These are phyloP conservation scores for Columba livia DNA, from an alignment of 2,113 vertebrate species.

Conservation along the genomic window DNA sequence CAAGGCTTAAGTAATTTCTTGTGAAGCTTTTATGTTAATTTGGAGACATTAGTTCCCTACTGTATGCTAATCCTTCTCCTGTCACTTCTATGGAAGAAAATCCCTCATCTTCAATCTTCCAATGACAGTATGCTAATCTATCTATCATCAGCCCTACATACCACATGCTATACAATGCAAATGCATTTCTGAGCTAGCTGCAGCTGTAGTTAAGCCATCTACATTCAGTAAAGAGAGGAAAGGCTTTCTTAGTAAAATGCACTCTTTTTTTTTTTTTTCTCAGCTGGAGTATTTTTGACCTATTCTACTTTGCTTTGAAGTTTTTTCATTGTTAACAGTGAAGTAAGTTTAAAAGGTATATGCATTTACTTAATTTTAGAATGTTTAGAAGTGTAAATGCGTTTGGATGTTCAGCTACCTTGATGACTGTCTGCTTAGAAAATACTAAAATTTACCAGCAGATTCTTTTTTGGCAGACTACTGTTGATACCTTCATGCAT, in stretches of 20 bases:
- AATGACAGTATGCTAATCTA: neutral
- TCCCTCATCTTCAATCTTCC: neutral
- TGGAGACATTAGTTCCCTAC: neutral
- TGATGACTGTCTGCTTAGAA: neutral
- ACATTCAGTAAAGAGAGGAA: neutral
- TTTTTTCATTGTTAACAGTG: neutral
- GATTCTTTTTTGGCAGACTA: neutral
- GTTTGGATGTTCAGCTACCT: neutral
- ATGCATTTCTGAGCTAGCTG: neutral
- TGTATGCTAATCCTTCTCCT: neutral
- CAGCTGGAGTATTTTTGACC: neutral
- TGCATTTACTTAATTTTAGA: neutral
- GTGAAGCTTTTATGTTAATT: neutral
- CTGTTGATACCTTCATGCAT: neutral
- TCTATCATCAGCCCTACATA: neutral
- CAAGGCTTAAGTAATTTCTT: neutral
- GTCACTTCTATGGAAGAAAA: neutral
- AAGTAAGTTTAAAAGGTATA: neutral
- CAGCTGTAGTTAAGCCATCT: neutral
- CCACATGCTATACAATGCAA: neutral
- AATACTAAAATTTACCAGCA: neutral
- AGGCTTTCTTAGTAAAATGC: neutral
- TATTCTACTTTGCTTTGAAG: neutral
- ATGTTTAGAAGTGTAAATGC: neutral
- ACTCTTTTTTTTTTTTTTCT: neutral